phyloP scores from a whole-genome alignment of 2,797 vertebrate species.

The Girardinus metallicus region DNA sequence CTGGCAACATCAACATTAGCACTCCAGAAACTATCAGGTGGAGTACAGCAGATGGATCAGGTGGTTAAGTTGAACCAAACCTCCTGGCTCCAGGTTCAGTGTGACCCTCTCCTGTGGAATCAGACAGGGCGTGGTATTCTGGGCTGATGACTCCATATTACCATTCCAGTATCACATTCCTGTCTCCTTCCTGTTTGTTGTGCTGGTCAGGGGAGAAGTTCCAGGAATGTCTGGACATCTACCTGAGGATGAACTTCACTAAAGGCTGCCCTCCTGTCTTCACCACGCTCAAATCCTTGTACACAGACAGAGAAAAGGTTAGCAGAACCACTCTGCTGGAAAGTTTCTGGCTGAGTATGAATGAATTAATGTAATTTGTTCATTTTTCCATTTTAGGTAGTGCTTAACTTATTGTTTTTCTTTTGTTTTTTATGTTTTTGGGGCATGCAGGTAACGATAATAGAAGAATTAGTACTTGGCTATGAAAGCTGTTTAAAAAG shows the following conservation, averaged over 20 bases:
- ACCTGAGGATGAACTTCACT: constrained; percentile 98
- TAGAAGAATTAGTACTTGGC: constrained; percentile 94
- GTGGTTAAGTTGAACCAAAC: neutral
- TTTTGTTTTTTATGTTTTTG: too few species aligned
- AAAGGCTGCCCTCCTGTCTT: constrained; percentile 98
- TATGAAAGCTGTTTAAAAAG: constrained; percentile 95
- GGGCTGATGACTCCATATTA: neutral
- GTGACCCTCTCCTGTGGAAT: neutral
- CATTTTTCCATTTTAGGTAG: neutral
- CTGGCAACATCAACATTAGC: neutral
- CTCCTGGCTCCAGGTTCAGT: neutral
- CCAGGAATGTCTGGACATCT: constrained; percentile 94
- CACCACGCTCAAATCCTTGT: constrained; percentile 94
- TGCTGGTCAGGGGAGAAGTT: constrained; percentile 90
- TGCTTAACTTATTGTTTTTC: constrained; percentile 26
- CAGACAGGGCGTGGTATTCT: neutral
- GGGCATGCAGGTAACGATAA: constrained; percentile 89
- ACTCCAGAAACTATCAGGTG: neutral
- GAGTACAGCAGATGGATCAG: neutral
- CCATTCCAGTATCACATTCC: neutral
- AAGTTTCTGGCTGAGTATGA: neutral
- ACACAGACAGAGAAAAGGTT: constrained; percentile 97
- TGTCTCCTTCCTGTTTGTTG: constrained; percentile 12
- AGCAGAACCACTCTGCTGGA: neutral
- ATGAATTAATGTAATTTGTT: too few species aligned